A percentile compares a stretch with the other conserved stretches of the same genome.
These are phyloP conservation scores for Ellobius talpinus DNA, from an alignment of 2,113 vertebrate species.

Conservation along the genomic window DNA sequence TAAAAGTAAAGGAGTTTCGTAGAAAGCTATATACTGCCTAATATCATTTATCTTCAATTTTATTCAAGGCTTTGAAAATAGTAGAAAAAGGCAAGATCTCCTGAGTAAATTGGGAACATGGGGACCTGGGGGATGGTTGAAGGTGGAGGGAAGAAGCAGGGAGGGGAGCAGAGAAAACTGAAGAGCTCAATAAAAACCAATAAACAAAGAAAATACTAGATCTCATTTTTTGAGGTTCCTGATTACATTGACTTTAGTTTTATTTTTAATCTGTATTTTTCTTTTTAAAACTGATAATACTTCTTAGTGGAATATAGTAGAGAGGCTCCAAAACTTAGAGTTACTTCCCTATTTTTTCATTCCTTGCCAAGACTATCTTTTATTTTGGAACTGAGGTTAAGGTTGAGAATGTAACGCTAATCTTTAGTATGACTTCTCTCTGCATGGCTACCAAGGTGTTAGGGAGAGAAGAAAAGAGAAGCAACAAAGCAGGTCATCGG, in stretches of 20 bases:
- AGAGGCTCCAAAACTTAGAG: neutral
- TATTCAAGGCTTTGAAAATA: slow-evolving; percentile 22
- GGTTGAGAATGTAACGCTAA: slow-evolving; percentile 55
- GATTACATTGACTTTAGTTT: neutral
- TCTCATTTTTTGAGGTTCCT: neutral
- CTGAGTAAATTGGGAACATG: no score
- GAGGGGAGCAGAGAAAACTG: no score
- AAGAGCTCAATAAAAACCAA: no score
- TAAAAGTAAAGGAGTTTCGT: neutral
- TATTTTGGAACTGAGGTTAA: slow-evolving; percentile 69
- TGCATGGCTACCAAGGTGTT: neutral
- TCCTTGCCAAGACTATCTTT: neutral
- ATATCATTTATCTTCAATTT: slow-evolving; percentile 6
- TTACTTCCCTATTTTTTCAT: neutral
- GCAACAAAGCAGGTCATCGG: slow-evolving; percentile 67
- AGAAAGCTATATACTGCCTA: neutral
- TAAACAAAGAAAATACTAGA: neutral
- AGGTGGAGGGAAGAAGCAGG: no score
- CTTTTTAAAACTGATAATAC: neutral
- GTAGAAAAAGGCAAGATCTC: no score
- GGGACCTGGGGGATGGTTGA: no score
- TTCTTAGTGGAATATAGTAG: neutral
- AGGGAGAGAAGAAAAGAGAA: slow-evolving; percentile 50
- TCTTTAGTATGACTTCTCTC: slow-evolving; percentile 60
- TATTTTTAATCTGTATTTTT: neutral